Percentiles rank a stretch among this genome's conserved stretches.
phyloP scores from a whole-genome alignment of 2,797 vertebrate species.

The Spatula versicolor region DNA sequence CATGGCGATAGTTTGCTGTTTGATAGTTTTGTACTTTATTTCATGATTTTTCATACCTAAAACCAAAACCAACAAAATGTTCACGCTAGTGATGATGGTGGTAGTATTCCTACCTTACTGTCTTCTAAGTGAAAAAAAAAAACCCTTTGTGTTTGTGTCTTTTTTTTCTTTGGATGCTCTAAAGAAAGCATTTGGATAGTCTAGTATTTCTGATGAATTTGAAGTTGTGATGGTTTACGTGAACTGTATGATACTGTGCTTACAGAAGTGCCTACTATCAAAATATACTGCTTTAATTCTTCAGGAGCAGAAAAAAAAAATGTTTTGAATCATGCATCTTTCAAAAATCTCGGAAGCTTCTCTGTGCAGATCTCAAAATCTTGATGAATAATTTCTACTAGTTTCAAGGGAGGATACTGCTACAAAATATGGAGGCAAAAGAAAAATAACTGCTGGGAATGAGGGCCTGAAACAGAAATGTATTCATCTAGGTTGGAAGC shows the following conservation, averaged over 20 bases:
- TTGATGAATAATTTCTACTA: neutral
- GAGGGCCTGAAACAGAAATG: neutral
- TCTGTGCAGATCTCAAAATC: neutral
- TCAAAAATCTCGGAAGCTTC: neutral
- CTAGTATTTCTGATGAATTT: neutral
- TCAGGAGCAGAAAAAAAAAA: neutral
- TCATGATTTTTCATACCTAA: neutral
- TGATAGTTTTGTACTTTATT: neutral
- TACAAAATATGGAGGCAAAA: neutral
- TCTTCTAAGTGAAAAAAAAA: neutral
- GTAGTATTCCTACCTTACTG: neutral
- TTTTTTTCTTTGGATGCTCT: neutral
- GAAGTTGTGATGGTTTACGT: neutral
- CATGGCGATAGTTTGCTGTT: neutral
- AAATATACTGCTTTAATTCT: neutral
- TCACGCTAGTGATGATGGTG: neutral
- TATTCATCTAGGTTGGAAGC: neutral
- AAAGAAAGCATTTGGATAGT: neutral
- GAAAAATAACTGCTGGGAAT: neutral
- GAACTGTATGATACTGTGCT: neutral
- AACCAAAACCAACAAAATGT: neutral
- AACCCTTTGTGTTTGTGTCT: neutral
- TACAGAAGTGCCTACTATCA: neutral
- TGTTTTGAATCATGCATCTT: neutral
- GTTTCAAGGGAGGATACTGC: neutral